Base-by-base conservation (phyloP, 1,140 invertebrate genomes). In the Calephelis nemesis region DNA sequence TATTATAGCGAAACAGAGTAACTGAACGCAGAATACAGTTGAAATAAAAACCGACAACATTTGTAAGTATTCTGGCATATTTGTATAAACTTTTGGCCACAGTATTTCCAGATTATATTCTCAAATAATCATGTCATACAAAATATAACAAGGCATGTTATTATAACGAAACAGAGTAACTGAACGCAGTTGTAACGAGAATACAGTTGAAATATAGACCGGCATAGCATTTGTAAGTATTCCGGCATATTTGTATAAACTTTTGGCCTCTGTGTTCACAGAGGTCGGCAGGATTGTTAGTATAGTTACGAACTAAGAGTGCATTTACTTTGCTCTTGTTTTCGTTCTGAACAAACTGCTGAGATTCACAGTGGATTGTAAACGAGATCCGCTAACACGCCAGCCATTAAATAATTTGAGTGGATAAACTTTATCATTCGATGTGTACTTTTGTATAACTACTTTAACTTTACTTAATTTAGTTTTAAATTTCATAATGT, bases 261-360 rank as follows among this genome's bases (percentile, higher is more conserved):
- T 47, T 52, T 66, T 19, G 54, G 52, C 54, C 39, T 54, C 30
- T 60, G 54, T 58, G 65, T 66, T 66, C 52, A 42, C 65, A 63
- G 62, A 63, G 62, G 62, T 63, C 62, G 62, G 62, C 47, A 48
- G 13, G 47, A 48, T 58, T 60, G 54, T 60, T 60, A 60, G 54
- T 60, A 60, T 60, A 60, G 54, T 60, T 60, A 60, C 50, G 39
- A 52, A 54, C 52, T 40, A 50, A n/a, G 65, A 58, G 65, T 45
- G 50, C 65, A 54, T 66, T 66, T 66, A 66, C 65, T 66, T 58
- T 58, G 65, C 65, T 66, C 65, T 66, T 60, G 65, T 66, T 63
- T 54, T 54, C 52, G 54, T 65, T 63, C 65, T 45, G 50, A 45
- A 47, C 62, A 45, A 42, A 45, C 39, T 65, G 48, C 39, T 52